Conservation (phyloP, 2,113 vertebrate genomes). For the Lophotis ruficrista region DNA sequence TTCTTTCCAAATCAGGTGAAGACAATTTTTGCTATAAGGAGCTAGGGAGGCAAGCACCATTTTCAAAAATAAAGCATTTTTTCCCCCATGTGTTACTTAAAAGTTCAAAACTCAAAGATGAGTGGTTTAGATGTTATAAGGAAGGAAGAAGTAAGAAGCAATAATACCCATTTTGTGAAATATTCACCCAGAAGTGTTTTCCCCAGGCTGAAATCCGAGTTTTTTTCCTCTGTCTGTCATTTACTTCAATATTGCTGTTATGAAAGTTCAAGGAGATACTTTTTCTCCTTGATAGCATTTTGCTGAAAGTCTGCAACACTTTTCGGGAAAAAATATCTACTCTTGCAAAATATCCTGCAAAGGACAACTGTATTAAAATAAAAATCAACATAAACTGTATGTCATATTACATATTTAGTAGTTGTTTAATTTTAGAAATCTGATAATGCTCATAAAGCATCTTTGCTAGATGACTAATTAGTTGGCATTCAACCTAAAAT, state of each 20-base stretch:
- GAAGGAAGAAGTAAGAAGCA: neutral
- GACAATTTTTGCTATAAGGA: neutral
- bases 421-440: constrained; percentile 59
- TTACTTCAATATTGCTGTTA: neutral
- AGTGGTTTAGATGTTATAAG: neutral
- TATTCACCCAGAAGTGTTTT: neutral
- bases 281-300: neutral
- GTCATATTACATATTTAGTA: constrained; percentile 36
- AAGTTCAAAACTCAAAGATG: constrained; percentile 2
- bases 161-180: neutral
- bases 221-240: neutral
- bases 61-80: neutral
- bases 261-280: neutral
- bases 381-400: constrained; percentile 18
- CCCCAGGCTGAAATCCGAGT: neutral
- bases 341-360: constrained; percentile 32
- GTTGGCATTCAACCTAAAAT: constrained; percentile 65
- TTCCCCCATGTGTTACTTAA: neutral
- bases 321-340: neutral
- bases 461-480: constrained; percentile 63
- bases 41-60: neutral
- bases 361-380: constrained; percentile 34
- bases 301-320: neutral
- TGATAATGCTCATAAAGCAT: constrained; percentile 63
- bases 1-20: neutral